Base-by-base conservation (phyloP, 2,888 invertebrate species). In the Acrobasis suavella region DNA sequence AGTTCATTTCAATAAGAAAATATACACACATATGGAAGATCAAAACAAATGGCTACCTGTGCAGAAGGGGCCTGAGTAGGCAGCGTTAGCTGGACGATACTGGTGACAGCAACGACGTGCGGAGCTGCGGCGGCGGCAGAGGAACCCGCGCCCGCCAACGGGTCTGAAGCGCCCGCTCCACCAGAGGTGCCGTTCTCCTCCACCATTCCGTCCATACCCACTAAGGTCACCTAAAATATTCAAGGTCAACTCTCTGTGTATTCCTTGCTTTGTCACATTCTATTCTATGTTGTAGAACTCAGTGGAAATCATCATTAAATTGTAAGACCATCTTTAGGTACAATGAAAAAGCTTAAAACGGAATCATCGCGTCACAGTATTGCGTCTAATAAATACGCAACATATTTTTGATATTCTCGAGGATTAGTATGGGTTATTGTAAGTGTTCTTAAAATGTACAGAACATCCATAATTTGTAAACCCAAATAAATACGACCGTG, bases 121-220 rank as follows among this genome's bases (percentile, higher is more conserved):
- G 85, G 76, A 60, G 82, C 71, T 63, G 85, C 79, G 60, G 77
- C 79, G 60, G 77, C 77, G 62, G 82, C 82, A 58, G 87, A 80
- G 51, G 87, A 79, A 70, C 87, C 82, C 64, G 81, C 80, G 70
- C 78, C 74, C 61, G 85, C 74, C 80, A 92, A 77, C 63, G 87
- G 82, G 70, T 92, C 92, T 67, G 80, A 74, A 63, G 86, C 80
- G 70, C 88, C 88, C 69, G 86, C 83, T 70, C 89, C 86, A 69
- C 86, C 84, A 72, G 86, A 81, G 72, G 89, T 88, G 78, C 96
- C 96, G 89, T 97, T 97, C 94, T 97, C 97, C 94, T 97, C 97
- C 91, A 97, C 97, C 96, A 97, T 96, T 93, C 96, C 96, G 94
- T 97, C 97, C 97, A 97, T 97, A 94, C 93, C 94, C 85, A 87